Conservation (phyloP, 2,113 vertebrate species). For the Chionodraco myersi region DNA sequence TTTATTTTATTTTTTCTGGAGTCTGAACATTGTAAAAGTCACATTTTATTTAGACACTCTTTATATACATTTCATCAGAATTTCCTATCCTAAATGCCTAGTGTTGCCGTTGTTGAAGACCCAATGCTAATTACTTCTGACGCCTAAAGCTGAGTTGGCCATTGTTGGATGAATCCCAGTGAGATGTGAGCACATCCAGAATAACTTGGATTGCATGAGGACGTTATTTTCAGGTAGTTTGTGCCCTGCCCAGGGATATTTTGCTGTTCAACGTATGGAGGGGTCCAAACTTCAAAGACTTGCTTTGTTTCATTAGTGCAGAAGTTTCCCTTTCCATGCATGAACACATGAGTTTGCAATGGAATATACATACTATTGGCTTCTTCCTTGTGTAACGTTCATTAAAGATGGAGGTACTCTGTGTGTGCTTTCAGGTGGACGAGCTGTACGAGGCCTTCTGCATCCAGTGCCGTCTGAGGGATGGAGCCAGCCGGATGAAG, state of each 20-base stretch:
- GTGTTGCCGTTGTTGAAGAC: background rate
- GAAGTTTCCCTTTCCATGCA: background rate
- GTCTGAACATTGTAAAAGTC: background rate
- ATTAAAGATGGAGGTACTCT: constrained; percentile 31
- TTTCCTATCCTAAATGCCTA: background rate
- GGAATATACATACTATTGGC: background rate
- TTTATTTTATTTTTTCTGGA: background rate
- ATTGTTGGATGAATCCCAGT: constrained; percentile 25
- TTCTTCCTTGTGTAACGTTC: constrained; percentile 2
- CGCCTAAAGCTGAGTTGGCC: constrained; percentile 30
- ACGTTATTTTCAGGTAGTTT: constrained; percentile 32
- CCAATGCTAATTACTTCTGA: constrained; percentile 1
- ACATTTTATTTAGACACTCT: background rate
- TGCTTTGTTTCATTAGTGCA: background rate
- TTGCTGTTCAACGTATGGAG: constrained; percentile 30
- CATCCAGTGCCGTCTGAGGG: constrained; percentile 94
- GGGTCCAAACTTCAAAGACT: constrained; percentile 24
- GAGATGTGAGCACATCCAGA: constrained; percentile 50
- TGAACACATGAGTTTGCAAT: background rate
- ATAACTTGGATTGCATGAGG: constrained; percentile 50
- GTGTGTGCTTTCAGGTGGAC: constrained; percentile 87
- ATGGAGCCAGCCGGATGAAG: constrained; percentile 97
- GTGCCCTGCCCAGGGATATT: constrained; percentile 45
- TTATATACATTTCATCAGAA: background rate
- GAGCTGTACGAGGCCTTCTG: constrained; percentile 98